phyloP scores from a whole-genome alignment of 30 jellyfish, hydroid and myxozoan species.

The Phacellophora camtschatica region DNA sequence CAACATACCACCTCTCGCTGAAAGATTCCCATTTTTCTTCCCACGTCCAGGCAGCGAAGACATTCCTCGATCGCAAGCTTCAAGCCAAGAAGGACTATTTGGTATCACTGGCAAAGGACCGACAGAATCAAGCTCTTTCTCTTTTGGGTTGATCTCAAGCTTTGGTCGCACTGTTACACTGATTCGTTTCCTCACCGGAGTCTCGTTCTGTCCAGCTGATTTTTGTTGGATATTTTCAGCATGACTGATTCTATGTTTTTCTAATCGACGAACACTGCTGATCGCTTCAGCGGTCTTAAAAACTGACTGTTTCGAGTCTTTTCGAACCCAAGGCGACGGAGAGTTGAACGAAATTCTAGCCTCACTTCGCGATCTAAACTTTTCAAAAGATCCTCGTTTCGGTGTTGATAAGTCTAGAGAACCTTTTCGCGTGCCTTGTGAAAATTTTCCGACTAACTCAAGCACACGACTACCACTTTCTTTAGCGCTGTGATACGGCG shows the following conservation, averaged over 20 bases:
- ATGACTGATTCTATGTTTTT: conserved; percentile 24
- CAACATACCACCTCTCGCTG: background rate
- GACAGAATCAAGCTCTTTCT: background rate
- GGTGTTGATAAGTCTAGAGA: conserved; percentile 54
- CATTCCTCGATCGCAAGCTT: conserved; percentile 70
- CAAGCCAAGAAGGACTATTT: conserved; percentile 53
- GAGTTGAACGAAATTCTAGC: conserved; percentile 68
- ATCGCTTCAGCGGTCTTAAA: background rate
- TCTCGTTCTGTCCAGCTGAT: background rate
- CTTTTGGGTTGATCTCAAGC: conserved; percentile 10
- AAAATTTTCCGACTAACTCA: conserved; percentile 58
- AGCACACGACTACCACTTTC: conserved; percentile 62
- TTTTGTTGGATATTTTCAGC: background rate
- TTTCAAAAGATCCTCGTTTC: conserved; percentile 10
- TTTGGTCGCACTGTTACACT: conserved; percentile 55
- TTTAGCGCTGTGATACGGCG: conserved; percentile 9
- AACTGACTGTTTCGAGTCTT: conserved; percentile 20
- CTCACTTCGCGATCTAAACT: conserved; percentile 51
- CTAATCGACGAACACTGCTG: conserved; percentile 15
- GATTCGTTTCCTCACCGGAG: conserved; percentile 44
- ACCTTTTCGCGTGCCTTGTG: conserved; percentile 22
- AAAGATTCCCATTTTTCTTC: background rate
- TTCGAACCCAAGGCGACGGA: conserved; percentile 73
- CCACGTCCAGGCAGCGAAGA: conserved; percentile 84
- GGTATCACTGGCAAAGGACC: conserved; percentile 62